A percentile compares a stretch with the other conserved stretches of the same genome.
These are phyloP conservation scores for Falcunculus frontatus DNA, from an alignment of 2,113 vertebrate genomes.

Conservation along the genomic window DNA sequence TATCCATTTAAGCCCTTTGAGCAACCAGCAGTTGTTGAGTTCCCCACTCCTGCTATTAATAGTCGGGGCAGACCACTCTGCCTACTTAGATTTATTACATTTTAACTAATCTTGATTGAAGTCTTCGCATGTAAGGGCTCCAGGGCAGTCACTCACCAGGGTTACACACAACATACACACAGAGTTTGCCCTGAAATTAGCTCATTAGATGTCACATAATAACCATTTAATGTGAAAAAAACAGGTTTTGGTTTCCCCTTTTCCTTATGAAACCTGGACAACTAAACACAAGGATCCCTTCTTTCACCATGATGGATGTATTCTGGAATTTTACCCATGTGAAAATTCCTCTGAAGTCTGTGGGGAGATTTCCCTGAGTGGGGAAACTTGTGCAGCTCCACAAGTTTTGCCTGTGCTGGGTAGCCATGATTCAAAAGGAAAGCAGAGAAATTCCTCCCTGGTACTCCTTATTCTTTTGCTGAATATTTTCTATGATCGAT, in stretches of 20 bases:
- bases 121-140: neutral
- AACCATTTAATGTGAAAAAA: neutral
- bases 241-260: neutral
- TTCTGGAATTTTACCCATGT: neutral
- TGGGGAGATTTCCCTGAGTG: neutral
- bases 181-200: neutral
- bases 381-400: neutral
- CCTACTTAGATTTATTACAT: constrained; percentile 65
- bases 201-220: neutral
- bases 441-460: neutral
- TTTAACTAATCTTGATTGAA: constrained; percentile 67
- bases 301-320: neutral
- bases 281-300: neutral
- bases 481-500: neutral
- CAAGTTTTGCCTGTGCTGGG: neutral
- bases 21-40: constrained; percentile 67
- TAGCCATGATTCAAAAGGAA: neutral
- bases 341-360: neutral
- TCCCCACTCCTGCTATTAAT: constrained; percentile 56
- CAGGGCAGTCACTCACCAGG: constrained; percentile 31
- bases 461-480: neutral
- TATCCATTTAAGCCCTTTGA: constrained; percentile 68
- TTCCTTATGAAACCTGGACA: neutral
- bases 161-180: neutral
- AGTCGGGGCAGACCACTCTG: constrained; percentile 29